A percentile compares a stretch with the other conserved stretches of the same genome.
phyloP scores from a whole-genome alignment of 2,113 vertebrate genomes.

The Vulpes vulpes region DNA sequence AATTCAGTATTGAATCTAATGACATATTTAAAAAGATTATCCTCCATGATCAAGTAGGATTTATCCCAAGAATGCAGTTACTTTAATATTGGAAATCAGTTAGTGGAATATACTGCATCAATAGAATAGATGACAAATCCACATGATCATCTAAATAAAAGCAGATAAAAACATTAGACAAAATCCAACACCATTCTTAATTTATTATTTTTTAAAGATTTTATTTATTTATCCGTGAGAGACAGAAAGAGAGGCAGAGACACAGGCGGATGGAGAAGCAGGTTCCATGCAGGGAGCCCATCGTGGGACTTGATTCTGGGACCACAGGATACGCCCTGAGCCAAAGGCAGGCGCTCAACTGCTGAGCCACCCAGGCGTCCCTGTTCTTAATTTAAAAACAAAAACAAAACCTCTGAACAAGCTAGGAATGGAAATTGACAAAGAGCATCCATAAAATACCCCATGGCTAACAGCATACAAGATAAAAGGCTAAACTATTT shows the following conservation, averaged over 20 bases:
- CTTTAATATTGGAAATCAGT: neutral
- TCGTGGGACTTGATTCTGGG: too few species aligned
- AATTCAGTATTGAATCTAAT: neutral
- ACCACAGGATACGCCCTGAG: too few species aligned
- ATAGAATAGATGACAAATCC: neutral
- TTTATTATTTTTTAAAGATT: neutral
- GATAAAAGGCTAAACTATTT: neutral
- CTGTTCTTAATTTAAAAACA: neutral
- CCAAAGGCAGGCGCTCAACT: too few species aligned
- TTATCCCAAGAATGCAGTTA: neutral
- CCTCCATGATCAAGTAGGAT: neutral
- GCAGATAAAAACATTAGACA: neutral
- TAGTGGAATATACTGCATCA: neutral
- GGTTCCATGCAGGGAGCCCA: too few species aligned
- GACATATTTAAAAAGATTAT: neutral
- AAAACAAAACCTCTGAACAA: neutral
- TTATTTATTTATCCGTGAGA: too few species aligned
- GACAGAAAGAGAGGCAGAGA: too few species aligned
- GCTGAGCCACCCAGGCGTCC: too few species aligned
- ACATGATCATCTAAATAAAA: neutral
- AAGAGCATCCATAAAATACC: neutral
- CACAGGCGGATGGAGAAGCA: too few species aligned
- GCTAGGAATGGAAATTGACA: neutral
- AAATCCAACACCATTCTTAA: neutral
- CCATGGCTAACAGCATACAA: neutral